A percentile compares a stretch with the other conserved stretches of the same genome.
Evolutionary conservation across 2,113 vertebrate species (phyloP).

Genomic region (Panthera tigris): DNA sequence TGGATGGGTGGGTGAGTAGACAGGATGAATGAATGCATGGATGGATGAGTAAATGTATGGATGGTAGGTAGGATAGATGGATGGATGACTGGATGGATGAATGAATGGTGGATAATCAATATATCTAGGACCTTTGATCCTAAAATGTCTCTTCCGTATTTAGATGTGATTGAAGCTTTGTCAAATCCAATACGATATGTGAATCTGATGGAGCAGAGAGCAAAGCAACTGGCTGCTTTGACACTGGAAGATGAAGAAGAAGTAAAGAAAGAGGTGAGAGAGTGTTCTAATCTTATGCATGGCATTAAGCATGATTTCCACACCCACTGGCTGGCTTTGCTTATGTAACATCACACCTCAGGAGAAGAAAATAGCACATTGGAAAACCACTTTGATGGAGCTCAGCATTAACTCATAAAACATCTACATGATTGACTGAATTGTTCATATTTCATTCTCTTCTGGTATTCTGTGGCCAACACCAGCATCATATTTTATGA

Average conservation of each 20-base stretch:
- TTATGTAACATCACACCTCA: neutral
- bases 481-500: neutral
- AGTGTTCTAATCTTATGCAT: neutral
- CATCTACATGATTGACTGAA: neutral
- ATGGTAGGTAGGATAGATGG: neutral
- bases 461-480: neutral
- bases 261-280: conserved; percentile 92
- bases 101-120: neutral
- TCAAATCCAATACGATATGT: conserved; percentile 99
- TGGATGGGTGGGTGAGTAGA: neutral
- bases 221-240: conserved; percentile 94
- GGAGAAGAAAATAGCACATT: neutral
- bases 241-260: conserved; percentile 97
- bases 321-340: neutral
- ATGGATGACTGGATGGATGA: neutral
- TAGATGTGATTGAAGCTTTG: conserved; percentile 98
- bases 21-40: too few relatives aligned
- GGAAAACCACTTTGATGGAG: neutral
- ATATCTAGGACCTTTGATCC: neutral
- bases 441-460: neutral
- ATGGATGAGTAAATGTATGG: too few relatives aligned
- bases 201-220: conserved; percentile 98
- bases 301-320: neutral
- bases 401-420: neutral
- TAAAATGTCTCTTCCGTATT: conserved; percentile 57